Percentiles rank a stretch among this genome's conserved stretches.
Conservation (phyloP, 2,113 vertebrate genomes). For the Thunnus thynnus region DNA sequence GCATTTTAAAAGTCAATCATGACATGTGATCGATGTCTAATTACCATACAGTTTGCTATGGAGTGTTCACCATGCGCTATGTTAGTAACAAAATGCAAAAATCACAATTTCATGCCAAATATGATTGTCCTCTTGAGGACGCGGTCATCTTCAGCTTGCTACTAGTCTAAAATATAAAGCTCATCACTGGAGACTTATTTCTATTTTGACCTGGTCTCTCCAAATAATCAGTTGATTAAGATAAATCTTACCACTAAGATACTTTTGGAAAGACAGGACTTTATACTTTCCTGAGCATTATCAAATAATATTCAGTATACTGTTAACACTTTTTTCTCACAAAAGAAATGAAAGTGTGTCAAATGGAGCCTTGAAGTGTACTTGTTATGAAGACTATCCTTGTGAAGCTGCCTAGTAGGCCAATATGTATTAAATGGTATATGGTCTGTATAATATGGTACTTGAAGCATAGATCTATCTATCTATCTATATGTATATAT, state of each 20-base stretch:
- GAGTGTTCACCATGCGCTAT: conserved; percentile 59
- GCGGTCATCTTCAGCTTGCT: conserved; percentile 51
- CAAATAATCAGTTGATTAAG: conserved; percentile 16
- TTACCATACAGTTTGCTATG: conserved; percentile 38
- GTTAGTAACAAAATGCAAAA: conserved; percentile 41
- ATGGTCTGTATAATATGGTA: conserved; percentile 72
- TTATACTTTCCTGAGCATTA: conserved; percentile 36
- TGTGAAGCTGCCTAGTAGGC: conserved; percentile 73
- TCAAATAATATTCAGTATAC: conserved; percentile 31
- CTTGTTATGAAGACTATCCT: conserved; percentile 71
- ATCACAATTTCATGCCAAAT: conserved; percentile 77
- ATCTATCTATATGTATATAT: conserved; percentile 31
- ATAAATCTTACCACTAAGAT: conserved; percentile 9
- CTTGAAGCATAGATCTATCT: conserved; percentile 69
- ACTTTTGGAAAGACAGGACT: conserved; percentile 21
- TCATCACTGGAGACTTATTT: conserved; percentile 34
- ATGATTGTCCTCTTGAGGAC: conserved; percentile 52
- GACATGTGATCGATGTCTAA: conserved; percentile 17
- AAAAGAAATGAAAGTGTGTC: conserved; percentile 29
- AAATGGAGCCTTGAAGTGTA: conserved; percentile 67
- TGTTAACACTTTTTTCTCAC: conserved; percentile 12
- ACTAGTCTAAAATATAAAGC: conserved; percentile 45
- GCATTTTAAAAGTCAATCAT: conserved; percentile 31
- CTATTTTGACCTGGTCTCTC: conserved; percentile 32
- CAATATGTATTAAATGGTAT: conserved; percentile 68